Evolutionary conservation across 2,888 invertebrate species (phyloP).

Genomic region (Andrena haemorrhoa): DNA sequence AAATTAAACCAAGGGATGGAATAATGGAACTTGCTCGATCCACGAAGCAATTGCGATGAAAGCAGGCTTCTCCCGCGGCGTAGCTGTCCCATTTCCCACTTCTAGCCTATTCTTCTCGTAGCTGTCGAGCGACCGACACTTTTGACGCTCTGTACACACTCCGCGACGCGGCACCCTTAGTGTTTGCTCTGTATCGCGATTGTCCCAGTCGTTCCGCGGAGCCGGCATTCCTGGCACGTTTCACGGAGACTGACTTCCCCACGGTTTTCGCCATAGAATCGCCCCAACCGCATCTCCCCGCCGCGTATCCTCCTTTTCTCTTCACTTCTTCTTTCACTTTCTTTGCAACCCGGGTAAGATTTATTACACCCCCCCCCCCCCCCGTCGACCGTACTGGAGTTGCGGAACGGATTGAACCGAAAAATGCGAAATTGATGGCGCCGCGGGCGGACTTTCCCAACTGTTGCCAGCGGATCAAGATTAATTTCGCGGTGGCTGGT

Average conservation of each 20-base stretch:
- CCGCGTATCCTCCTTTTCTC: not conserved
- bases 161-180: conserved; percentile 7
- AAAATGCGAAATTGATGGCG: conserved; percentile 2
- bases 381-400: conserved; percentile 17
- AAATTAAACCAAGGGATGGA: too few relatives aligned
- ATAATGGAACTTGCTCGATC: too few relatives aligned
- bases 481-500: conserved; percentile 30
- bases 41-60: too few relatives aligned
- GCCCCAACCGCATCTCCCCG: conserved; percentile 3
- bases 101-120: not conserved
- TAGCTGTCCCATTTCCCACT: not conserved
- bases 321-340: not conserved
- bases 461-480: not conserved
- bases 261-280: conserved; percentile 25
- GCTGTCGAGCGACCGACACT: not conserved
- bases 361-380: conserved; percentile 24
- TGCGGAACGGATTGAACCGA: conserved; percentile 29
- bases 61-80: not conserved
- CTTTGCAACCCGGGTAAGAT: conserved; percentile 30
- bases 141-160: conserved; percentile 19
- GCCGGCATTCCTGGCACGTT: conserved; percentile 48
- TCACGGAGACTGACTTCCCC: conserved; percentile 21
- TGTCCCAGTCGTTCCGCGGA: too few relatives aligned
- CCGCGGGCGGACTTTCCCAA: not conserved
- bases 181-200: not conserved